These are phyloP conservation scores for Elegia similella DNA, from an alignment of 2,888 invertebrate species.

Conservation along the genomic window DNA sequence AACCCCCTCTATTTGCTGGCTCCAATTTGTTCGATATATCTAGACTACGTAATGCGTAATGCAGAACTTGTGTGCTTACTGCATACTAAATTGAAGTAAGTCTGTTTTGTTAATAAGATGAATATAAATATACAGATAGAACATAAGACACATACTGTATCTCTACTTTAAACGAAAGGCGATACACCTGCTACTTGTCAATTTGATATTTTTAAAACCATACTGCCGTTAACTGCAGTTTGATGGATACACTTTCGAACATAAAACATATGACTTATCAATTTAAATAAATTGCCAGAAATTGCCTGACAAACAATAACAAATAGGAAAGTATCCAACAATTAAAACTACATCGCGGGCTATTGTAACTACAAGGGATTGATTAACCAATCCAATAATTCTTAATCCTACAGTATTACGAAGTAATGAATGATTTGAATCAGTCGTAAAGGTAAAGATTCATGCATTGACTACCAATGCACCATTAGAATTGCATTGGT, in stretches of 20 bases:
- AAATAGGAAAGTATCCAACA: not conserved
- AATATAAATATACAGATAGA: not conserved
- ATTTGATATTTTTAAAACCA: not conserved
- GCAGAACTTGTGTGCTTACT: slow-evolving; percentile 18
- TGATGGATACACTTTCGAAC: not conserved
- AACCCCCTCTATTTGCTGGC: slow-evolving; percentile 38
- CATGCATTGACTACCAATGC: not conserved
- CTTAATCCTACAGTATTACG: not conserved
- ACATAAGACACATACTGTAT: not conserved
- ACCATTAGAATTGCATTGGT: not conserved
- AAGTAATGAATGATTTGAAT: not conserved
- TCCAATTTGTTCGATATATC: slow-evolving; percentile 45
- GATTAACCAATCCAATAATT: not conserved
- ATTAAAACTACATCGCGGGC: not conserved
- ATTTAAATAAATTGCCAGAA: not conserved
- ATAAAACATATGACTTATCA: not conserved
- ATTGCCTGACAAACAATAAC: not conserved
- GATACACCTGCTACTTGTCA: not conserved
- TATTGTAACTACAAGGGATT: not conserved
- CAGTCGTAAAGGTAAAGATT: not conserved
- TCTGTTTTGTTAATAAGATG: not conserved
- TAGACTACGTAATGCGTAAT: slow-evolving; percentile 38
- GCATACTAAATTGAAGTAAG: not conserved
- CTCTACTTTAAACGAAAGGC: not conserved
- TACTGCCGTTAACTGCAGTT: not conserved